Evolutionary conservation across 2,113 vertebrate genomes (phyloP), one percentile per base, ranked within the genome.

Genomic region (Brachypodius melanocephalos): DNA sequence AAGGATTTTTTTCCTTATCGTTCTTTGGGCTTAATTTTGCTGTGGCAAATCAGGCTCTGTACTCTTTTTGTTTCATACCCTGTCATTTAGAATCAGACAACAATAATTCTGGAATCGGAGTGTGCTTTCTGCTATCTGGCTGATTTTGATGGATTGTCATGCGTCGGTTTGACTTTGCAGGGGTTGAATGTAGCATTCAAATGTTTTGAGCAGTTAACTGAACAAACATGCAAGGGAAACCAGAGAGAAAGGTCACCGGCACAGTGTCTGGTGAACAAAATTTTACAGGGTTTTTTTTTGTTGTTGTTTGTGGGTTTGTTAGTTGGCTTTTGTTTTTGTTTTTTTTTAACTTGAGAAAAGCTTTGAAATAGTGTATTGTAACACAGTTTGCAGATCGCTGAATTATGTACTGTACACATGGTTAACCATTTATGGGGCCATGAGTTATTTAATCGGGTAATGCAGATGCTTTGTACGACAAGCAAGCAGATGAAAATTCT

Each of bases 81-180:
- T 95, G 93, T 91, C 91, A 82, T 93, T 96, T 92, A 91, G 88
- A 82, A 93, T 96, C 95, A 96, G 95, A 95, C 87, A 93, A 94
- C 93, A 92, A 66, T 96, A 96, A 91, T 97, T 96, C 95, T 95
- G 94, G 85, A 91, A 94, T 93, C 0, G 17, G 87, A 96, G 94
- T 95, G 94, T 94, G 75, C 93, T 96, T 91, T 92, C 89, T 91
- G 94, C 94, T 97, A 97, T 97, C 96, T 94, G 75, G 42, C 89
- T 96, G 97, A 96, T 97, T 97, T 96, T 97, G 97, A 97, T 96
- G 96, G 97, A 96, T 97, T 97, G 96, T 97, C 96, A 96, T 94
- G 95, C 25, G 1, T 72, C 14, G 5, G 92, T 96, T 97, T 97
- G 97, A 97, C 97, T 97, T 97, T 97, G 96, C 85, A 93, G 90